Base-by-base conservation (phyloP, 1,140 invertebrate species). In the Aleiodes sp. region DNA sequence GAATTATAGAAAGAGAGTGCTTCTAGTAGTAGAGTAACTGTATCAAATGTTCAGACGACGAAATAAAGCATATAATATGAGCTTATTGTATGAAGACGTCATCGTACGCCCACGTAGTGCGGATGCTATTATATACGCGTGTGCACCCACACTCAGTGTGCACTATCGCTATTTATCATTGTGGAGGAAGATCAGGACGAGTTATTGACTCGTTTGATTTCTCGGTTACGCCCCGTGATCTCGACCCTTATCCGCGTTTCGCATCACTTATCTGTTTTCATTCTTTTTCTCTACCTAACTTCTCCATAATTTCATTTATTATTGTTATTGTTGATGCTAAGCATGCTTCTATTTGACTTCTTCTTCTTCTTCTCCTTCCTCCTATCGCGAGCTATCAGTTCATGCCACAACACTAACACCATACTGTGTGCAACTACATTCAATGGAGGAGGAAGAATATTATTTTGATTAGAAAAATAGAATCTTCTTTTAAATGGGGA, bases 141-240 rank as follows among this genome's bases (percentile, higher is more conserved):
- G 24, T 68, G 77, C 76, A 80, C 77, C 77, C 75, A 80, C 74
- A 78, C 68, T 75, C 79, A 82, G 80, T 78, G 81, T 80, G 73
- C 64, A 56, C 59, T 68, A 70, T 24, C 29, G 64, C 68, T 74
- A 82, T 83, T 80, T 82, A 78, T 84, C 76, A 82, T 80, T 79
- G 76, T 78, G 80, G 72, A 76, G 76, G 62, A 65, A 73, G 69
- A 73, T 70, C 70, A 68, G 46, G 68, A 80, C 76, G 74, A 83
- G 81, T 84, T 84, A 84, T 84, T 80, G 80, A 83, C 80, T 84
- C 76, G 80, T 82, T 80, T 75, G 79, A 80, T 82, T 52, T 76
- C 78, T 82, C 76, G 76, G 80, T 82, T 82, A 84, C 82, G 80
- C 81, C 81, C 80, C 80, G 59, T 39, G 66, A 41, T 68, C 60